A percentile compares a stretch with the other conserved stretches of the same genome.
Conservation (phyloP, 92 coral and sea anemone species). For the Bergia sp. region DNA sequence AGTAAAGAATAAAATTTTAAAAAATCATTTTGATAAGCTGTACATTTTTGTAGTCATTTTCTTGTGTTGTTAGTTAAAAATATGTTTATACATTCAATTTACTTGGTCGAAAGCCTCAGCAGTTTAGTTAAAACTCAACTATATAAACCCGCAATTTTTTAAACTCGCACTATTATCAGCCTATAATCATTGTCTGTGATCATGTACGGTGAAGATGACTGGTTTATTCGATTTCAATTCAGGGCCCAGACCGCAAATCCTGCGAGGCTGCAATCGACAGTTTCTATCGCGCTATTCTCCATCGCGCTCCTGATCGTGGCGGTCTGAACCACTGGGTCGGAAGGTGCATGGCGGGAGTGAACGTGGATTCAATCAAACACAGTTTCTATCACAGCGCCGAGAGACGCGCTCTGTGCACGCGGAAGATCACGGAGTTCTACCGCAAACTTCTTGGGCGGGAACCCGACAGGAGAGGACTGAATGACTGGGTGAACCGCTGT, state of each 20-base stretch:
- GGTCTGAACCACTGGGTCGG: slow-evolving; percentile 23
- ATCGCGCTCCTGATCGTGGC: slow-evolving; percentile 14
- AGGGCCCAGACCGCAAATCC: slow-evolving; percentile 33
- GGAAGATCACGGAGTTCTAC: slow-evolving; percentile 2
- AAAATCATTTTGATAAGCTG: too few species aligned
- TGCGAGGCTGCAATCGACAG: slow-evolving; percentile 37
- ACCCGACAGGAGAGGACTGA: background rate
- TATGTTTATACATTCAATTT: too few species aligned
- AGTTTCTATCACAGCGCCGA: background rate
- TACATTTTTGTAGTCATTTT: too few species aligned
- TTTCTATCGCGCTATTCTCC: slow-evolving; percentile 37
- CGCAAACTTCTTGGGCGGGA: slow-evolving; percentile 21
- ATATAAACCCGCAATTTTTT: too few species aligned
- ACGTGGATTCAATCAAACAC: background rate
- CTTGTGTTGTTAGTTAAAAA: too few species aligned
- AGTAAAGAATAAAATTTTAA: too few species aligned
- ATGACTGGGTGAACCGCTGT: background rate
- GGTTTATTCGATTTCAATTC: background rate
- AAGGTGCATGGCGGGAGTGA: slow-evolving; percentile 14
- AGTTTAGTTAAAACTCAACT: too few species aligned
- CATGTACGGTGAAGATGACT: too few species aligned
- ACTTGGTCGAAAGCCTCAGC: too few species aligned
- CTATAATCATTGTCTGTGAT: too few species aligned
- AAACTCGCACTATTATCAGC: too few species aligned
- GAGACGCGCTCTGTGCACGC: too few species aligned